Evolutionary conservation across 2,113 vertebrate genomes (phyloP), one percentile per base, ranked within the genome.

Genomic region (Oreochromis spilurus): DNA sequence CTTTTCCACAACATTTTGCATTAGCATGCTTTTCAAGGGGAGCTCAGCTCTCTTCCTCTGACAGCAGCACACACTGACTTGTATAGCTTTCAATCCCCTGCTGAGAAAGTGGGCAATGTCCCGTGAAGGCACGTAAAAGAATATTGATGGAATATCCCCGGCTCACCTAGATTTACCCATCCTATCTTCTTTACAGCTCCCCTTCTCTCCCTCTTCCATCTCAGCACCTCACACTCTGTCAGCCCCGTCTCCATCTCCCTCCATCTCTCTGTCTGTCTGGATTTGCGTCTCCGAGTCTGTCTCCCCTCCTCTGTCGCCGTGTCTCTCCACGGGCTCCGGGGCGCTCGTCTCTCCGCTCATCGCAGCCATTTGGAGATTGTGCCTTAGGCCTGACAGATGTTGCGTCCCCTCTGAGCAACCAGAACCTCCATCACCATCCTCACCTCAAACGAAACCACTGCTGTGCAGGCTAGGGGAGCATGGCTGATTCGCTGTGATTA

Each of bases 371-470:
- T 94, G 92, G 87, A 95, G 92, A 93, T 89, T 83, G 67, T 79
- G 94, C 96, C 95, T 92, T 12, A 83, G 93, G 96, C 90, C 89
- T 91, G 92, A 95, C 96, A 96, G 95, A 96, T 96, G 95, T 95
- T 95, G 86, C 50, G 3, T 84, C 50, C 85, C 81, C 82, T 62
- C 82, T 21, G 53, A 26, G 54, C 54, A 43, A 79, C 75, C 31
- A 9, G 67, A 54, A 1, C 53, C 57, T 14, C 34, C 60, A 8
- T 57, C 60, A 5, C 11, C 72, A n/a, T 24, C 55, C 10, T 67
- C 81, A 81, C 21, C 85, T 72, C 84, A 36, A 89, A 83, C 21
- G 0, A 62, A 89, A 81, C 85, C 60, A 82, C 55, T 34, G 7
- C 58, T 24, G 54, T 67, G 75, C 34, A 54, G 43, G 86, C 83